A percentile compares a stretch with the other conserved stretches of the same genome.
These are phyloP conservation scores for Chelonoidis abingdonii DNA, from an alignment of 2,113 vertebrate species.

Conservation along the genomic window DNA sequence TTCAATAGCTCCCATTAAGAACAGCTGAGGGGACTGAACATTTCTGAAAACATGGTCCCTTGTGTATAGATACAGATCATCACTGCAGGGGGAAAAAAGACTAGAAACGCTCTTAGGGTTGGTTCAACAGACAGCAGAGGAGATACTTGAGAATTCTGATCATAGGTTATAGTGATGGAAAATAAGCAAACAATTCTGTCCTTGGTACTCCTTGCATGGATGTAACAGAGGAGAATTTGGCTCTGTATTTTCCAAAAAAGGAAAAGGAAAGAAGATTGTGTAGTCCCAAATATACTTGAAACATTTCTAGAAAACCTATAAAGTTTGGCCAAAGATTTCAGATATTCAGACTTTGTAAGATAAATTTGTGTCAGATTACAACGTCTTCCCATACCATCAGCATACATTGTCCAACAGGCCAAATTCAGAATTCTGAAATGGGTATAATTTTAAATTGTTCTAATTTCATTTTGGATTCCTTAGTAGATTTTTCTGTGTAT, in stretches of 20 bases:
- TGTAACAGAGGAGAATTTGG: too few relatives aligned
- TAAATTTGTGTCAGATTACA: background rate
- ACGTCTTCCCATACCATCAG: background rate
- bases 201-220: background rate
- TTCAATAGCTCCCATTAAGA: conserved; percentile 2
- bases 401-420: background rate
- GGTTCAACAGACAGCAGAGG: background rate
- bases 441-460: background rate
- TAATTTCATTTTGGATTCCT: background rate
- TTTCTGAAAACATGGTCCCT: conserved; percentile 27
- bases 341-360: background rate
- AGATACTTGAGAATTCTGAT: background rate
- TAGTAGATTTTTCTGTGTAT: background rate
- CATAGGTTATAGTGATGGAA: background rate
- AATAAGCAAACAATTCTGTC: background rate
- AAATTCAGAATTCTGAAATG: background rate
- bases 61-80: background rate
- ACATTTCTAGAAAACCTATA: background rate
- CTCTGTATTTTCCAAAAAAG: too few relatives aligned
- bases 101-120: background rate
- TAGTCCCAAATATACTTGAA: background rate
- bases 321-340: background rate
- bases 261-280: background rate
- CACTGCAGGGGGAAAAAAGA: background rate
- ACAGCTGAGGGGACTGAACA: background rate